A percentile compares a stretch with the other conserved stretches of the same genome.
Evolutionary conservation across 2,888 invertebrate species (phyloP).

Genomic region (Crocallis elinguaria): DNA sequence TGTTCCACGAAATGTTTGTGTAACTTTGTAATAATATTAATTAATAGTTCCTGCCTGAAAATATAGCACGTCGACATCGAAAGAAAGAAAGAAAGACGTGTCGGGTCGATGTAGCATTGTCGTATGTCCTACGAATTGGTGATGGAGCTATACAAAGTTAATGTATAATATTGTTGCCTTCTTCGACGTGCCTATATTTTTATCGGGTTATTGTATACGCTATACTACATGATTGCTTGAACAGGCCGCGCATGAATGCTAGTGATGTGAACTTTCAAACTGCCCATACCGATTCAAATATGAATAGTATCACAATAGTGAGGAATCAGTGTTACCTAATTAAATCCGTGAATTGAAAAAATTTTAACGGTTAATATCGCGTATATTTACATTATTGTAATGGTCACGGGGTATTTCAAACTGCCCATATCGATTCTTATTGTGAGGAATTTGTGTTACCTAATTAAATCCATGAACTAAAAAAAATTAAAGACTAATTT

Average conservation of each 20-base stretch:
- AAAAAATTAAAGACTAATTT: too few species aligned
- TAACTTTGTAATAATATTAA: conserved; percentile 12
- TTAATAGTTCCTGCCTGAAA: conserved; percentile 9
- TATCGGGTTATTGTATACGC: conserved; percentile 8
- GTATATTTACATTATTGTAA: too few species aligned
- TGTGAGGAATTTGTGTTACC: too few species aligned
- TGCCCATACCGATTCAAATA: too few species aligned
- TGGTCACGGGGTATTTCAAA: too few species aligned
- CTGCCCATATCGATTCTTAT: too few species aligned
- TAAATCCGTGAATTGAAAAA: too few species aligned
- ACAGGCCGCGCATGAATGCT: too few species aligned
- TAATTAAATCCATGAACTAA: too few species aligned
- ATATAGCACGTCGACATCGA: conserved; percentile 20
- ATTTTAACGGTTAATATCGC: too few species aligned
- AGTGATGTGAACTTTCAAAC: neutral
- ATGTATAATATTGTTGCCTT: conserved; percentile 4
- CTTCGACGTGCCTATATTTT: conserved; percentile 26
- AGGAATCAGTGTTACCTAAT: too few species aligned
- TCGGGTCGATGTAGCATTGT: conserved; percentile 1
- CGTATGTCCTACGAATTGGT: conserved; percentile 6
- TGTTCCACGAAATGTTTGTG: neutral
- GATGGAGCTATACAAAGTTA: conserved; percentile 5
- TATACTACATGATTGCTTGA: neutral
- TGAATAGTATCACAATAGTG: too few species aligned
- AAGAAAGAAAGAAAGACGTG: neutral